Evolutionary conservation across 2,113 vertebrate species (phyloP), one percentile per base, ranked within the genome.

Genomic region (Thomomys bottae): DNA sequence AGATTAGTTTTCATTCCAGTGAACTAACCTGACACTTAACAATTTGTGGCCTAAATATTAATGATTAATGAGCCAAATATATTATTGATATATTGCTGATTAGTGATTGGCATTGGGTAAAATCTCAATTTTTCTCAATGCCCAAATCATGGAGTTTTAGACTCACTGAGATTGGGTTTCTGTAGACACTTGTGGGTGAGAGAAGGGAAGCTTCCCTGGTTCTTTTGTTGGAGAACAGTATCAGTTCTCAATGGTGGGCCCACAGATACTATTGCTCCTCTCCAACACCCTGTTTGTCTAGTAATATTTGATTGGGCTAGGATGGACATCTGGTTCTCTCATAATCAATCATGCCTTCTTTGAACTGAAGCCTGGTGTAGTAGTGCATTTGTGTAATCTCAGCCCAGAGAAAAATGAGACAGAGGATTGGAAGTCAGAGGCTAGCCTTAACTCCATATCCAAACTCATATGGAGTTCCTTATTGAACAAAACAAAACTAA

Each of bases 31-130:
- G 18, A 18, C 49, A 72, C n/a, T 86, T 86, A 21, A 86, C 64
- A 84, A 82, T 54, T 34, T n/a, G 18, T 45, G 40, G 71, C 18
- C 5, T 88, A 76, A 66, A 87, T 78, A 80, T n/a, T 72, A 26
- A 89, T 64, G n/a, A 84, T 80, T 87, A 76, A 42, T 71, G 21
- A 42, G 14, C 76, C 14, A 92, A 70, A 88, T 54, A 49, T 28
- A 34, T 64, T 10, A 70, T 86, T 17, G 18, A 21, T 75, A 28
- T 10, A 70, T 86, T 17, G 18, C 26, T 75, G 32, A 75, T 5
- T 67, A 59, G 34, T 88, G 36, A 38, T 89, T 0, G 67, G 8
- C n/a, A 63, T 32, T 40, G 14, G 28, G 14, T 11, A 17, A 81
- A 26, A 24, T 24, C 4, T 38, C 12, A 89, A 80, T 30, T 45